phyloP scores from a whole-genome alignment of 2,888 invertebrate genomes.

The Epiblema foenella region DNA sequence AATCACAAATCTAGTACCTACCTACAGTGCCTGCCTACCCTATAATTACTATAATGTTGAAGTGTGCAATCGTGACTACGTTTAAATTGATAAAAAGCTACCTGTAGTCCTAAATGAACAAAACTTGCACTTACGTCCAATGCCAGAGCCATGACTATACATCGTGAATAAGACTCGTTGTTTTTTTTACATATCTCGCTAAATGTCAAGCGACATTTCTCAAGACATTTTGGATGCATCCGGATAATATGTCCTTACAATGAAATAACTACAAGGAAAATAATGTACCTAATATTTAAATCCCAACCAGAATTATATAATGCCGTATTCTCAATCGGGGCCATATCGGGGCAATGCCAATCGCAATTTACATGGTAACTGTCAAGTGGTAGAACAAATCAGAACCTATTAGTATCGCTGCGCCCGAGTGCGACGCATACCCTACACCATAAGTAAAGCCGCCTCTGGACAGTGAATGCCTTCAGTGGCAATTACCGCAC shows the following conservation, averaged over 20 bases:
- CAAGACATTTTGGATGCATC: conserved; percentile 22
- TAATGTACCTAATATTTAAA: neutral
- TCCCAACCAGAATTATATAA: neutral
- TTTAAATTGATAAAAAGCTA: conserved; percentile 23
- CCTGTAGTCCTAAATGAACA: conserved; percentile 4
- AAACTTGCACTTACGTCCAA: conserved; percentile 27
- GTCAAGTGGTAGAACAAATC: too few relatives aligned
- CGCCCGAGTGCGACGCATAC: too few relatives aligned
- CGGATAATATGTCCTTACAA: conserved; percentile 15
- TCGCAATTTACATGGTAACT: too few relatives aligned
- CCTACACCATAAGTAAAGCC: too few relatives aligned
- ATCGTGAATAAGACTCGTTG: conserved; percentile 19
- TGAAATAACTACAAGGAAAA: neutral
- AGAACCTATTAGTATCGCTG: too few relatives aligned
- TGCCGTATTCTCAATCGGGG: neutral
- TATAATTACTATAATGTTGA: conserved; percentile 13
- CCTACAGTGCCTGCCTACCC: neutral
- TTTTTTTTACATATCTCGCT: conserved; percentile 20
- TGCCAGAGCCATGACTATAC: conserved; percentile 22
- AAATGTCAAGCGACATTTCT: conserved; percentile 29
- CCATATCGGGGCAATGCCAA: too few relatives aligned
- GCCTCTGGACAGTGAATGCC: too few relatives aligned
- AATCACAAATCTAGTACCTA: neutral
- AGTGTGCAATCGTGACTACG: conserved; percentile 25
- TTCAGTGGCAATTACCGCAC: too few relatives aligned